These are phyloP conservation scores for Teleopsis dalmanni DNA, from an alignment of 1,140 invertebrate genomes.

Conservation along the genomic window DNA sequence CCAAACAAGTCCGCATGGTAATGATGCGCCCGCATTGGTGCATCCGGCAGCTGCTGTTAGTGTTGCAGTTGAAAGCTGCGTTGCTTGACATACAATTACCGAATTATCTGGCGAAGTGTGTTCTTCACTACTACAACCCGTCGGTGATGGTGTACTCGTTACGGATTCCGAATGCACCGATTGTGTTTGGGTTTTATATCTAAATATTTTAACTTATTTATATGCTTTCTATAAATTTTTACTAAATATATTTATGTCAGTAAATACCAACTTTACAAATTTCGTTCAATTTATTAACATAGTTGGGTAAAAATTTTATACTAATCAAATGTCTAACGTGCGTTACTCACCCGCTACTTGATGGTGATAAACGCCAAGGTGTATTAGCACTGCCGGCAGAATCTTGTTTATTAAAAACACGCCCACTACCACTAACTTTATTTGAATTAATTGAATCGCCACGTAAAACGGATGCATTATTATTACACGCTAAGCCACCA, in stretches of 20 bases:
- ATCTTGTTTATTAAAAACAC: conserved; percentile 66
- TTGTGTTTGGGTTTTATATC: conserved; percentile 52
- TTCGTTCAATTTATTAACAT: no score
- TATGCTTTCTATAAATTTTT: background rate
- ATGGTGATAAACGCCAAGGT: conserved; percentile 67
- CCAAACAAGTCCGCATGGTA: conserved; percentile 59
- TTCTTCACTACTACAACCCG: conserved; percentile 47
- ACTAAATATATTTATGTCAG: background rate
- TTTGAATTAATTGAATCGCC: conserved; percentile 45
- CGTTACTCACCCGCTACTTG: conserved; percentile 74
- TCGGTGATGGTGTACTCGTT: conserved; percentile 66
- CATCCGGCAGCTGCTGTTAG: conserved; percentile 13
- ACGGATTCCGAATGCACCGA: conserved; percentile 66
- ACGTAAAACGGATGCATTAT: conserved; percentile 43
- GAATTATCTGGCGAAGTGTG: conserved; percentile 19
- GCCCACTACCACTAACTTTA: conserved; percentile 18
- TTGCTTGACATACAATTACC: conserved; percentile 19
- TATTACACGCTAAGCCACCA: conserved; percentile 45
- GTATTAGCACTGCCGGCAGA: conserved; percentile 58
- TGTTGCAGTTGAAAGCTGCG: conserved; percentile 7
- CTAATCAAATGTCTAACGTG: no score
- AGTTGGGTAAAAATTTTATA: no score
- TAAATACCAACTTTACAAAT: no score
- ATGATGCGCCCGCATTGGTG: conserved; percentile 12
- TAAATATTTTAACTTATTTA: conserved; percentile 12